Evolutionary conservation across 2,888 invertebrate species (phyloP).

Genomic region (Andrena fulva): DNA sequence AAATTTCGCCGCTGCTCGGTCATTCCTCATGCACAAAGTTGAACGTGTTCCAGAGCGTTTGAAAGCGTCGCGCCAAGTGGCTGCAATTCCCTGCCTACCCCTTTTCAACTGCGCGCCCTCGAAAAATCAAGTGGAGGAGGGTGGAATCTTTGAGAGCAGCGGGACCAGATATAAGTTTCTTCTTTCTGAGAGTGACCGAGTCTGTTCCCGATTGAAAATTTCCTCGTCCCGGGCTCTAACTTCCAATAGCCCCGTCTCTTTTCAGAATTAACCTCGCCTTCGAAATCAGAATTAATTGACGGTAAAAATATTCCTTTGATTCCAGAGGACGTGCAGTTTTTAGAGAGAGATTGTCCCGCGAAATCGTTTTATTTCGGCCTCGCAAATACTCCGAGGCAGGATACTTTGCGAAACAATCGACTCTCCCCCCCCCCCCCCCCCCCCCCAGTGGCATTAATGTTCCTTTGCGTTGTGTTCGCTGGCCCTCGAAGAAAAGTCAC

Average conservation of each 20-base stretch:
- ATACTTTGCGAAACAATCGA: not conserved
- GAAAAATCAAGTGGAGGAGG: constrained; percentile 20
- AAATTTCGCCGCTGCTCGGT: not conserved
- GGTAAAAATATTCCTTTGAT: not conserved
- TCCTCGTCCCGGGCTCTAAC: not conserved
- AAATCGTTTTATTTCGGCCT: constrained; percentile 22
- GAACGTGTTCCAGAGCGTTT: constrained; percentile 12
- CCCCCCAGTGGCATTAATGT: constrained; percentile 11
- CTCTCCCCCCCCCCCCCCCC: too few relatives aligned
- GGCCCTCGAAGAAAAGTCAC: constrained; percentile 29
- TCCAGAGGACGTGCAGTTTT: not conserved
- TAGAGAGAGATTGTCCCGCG: not conserved
- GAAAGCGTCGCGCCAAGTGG: constrained; percentile 10
- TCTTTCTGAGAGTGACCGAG: constrained; percentile 16
- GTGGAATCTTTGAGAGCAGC: not conserved
- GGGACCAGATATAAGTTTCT: constrained; percentile 29
- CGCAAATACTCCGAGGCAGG: constrained; percentile 19
- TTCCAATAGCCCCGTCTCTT: not conserved
- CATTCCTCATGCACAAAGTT: constrained; percentile 12
- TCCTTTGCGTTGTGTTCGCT: constrained; percentile 1
- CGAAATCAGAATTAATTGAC: not conserved
- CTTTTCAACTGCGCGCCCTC: constrained; percentile 2
- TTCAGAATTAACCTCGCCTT: not conserved
- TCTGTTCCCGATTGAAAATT: not conserved
- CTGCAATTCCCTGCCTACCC: constrained; percentile 1